Percentiles rank a stretch among this genome's conserved stretches.
These are phyloP conservation scores for Rhyacophila brunnea DNA, from an alignment of 1,140 invertebrate species.

Conservation along the genomic window DNA sequence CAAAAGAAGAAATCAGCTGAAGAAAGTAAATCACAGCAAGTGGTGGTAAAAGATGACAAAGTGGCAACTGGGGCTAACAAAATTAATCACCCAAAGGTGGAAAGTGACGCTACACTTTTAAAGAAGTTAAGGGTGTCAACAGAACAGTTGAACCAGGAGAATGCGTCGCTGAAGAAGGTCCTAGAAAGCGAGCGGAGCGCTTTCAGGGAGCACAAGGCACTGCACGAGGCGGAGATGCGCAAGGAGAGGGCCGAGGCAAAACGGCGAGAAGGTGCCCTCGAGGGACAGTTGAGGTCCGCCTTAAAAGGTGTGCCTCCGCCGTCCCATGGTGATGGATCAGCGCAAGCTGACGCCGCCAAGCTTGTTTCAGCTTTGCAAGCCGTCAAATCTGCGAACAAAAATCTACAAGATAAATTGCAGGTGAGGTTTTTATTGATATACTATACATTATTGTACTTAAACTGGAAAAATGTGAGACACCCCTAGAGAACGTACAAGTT, in stretches of 20 bases:
- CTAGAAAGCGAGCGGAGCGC: slow-evolving; percentile 56
- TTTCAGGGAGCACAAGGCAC: slow-evolving; percentile 51
- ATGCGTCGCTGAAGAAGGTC: slow-evolving; percentile 50
- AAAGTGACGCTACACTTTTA: slow-evolving; percentile 17
- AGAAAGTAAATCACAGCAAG: no score
- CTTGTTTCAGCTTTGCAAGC: slow-evolving; percentile 50
- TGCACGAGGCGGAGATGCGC: slow-evolving; percentile 45
- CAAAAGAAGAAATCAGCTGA: not conserved
- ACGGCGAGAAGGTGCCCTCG: slow-evolving; percentile 49
- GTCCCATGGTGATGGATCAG: slow-evolving; percentile 38
- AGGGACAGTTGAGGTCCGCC: slow-evolving; percentile 46
- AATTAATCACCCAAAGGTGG: slow-evolving; percentile 2
- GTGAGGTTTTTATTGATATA: no score
- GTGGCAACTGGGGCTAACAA: no score
- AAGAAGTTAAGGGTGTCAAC: slow-evolving; percentile 45
- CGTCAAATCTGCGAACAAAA: slow-evolving; percentile 52
- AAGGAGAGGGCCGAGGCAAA: slow-evolving; percentile 52
- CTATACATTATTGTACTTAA: no score
- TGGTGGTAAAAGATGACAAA: no score
- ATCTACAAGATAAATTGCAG: slow-evolving; percentile 55
- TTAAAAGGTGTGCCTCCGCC: slow-evolving; percentile 33
- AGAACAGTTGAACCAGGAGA: slow-evolving; percentile 51
- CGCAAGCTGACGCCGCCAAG: slow-evolving; percentile 42
- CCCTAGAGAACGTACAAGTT: no score
- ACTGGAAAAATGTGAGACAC: no score